These are phyloP conservation scores for Caradrina kadenii DNA, from an alignment of 2,888 invertebrate genomes.

Conservation along the genomic window DNA sequence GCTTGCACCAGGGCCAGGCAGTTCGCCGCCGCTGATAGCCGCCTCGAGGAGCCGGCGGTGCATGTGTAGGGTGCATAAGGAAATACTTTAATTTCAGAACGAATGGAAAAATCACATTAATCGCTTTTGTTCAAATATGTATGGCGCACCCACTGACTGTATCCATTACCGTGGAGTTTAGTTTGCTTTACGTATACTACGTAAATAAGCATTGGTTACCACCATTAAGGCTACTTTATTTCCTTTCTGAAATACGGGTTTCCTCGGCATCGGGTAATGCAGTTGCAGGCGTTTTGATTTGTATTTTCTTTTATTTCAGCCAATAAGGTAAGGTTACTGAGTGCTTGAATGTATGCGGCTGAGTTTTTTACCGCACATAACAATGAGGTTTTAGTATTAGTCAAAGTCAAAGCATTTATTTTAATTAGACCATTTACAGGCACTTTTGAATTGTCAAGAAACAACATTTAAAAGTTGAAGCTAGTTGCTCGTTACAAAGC, in stretches of 20 bases:
- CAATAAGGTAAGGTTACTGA: not conserved
- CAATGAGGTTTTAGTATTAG: not conserved
- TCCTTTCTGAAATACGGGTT: constrained; percentile 4
- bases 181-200: not conserved
- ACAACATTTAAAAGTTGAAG: too few relatives aligned
- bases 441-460: too few relatives aligned
- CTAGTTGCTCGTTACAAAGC: too few relatives aligned
- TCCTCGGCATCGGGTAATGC: not conserved
- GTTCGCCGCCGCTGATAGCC: too few relatives aligned
- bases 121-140: not conserved
- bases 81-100: too few relatives aligned
- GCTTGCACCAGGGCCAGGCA: too few relatives aligned
- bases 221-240: not conserved
- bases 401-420: too few relatives aligned
- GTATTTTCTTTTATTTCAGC: constrained; percentile 8
- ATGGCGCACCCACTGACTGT: not conserved
- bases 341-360: not conserved
- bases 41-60: too few relatives aligned
- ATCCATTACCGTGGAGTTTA: not conserved
- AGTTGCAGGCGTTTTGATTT: constrained; percentile 8
- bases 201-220: not conserved
- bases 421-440: too few relatives aligned
- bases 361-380: not conserved
- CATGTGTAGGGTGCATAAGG: too few relatives aligned
- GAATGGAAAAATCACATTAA: not conserved